phyloP scores from a whole-genome alignment of 2,113 vertebrate species.

The Tupaia tana region DNA sequence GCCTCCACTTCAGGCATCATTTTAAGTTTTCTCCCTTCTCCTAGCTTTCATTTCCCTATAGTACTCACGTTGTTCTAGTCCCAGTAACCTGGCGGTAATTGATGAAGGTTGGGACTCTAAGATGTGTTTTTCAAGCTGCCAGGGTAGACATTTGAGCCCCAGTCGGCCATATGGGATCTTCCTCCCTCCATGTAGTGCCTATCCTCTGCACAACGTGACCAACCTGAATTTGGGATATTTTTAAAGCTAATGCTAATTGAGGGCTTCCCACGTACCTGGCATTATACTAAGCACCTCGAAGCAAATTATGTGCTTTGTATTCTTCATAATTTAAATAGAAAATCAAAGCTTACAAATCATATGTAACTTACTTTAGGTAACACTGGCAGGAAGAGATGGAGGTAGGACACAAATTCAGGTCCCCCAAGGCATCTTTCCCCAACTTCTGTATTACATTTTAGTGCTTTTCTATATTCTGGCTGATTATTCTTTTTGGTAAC shows the following conservation, averaged over 20 bases:
- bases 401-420: neutral
- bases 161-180: no score
- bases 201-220: no score
- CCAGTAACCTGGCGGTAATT: constrained; percentile 1
- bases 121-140: neutral
- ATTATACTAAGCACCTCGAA: constrained; percentile 33
- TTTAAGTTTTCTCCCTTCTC: neutral
- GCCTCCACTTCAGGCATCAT: neutral
- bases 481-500: constrained; percentile 41
- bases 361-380: neutral
- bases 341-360: neutral
- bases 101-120: neutral
- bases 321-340: constrained; percentile 41
- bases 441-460: neutral
- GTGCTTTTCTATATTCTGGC: neutral
- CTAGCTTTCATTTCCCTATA: neutral
- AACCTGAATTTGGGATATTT: neutral
- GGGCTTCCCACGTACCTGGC: neutral
- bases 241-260: neutral
- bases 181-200: no score
- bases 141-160: no score
- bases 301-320: constrained; percentile 43
- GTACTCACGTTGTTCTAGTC: neutral
- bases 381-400: neutral
- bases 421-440: neutral